A percentile compares a stretch with the other conserved stretches of the same genome.
phyloP scores from a whole-genome alignment of 1,140 invertebrate species.

The Meteorus sp. region DNA sequence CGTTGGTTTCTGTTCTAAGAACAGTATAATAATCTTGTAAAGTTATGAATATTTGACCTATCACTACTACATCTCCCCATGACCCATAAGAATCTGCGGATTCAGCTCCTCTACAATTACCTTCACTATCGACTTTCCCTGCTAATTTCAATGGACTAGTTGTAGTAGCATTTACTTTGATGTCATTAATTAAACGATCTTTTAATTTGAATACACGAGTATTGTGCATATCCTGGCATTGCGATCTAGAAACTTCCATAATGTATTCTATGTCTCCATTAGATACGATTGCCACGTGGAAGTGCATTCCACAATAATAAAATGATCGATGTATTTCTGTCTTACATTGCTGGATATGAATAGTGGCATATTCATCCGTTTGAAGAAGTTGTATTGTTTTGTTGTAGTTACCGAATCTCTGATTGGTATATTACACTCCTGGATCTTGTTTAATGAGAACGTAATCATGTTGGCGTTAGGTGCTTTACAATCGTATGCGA shows the following conservation, averaged over 20 bases:
- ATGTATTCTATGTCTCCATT: conserved; percentile 9
- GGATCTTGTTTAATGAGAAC: too few species aligned
- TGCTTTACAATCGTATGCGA: too few species aligned
- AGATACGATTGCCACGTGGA: conserved; percentile 4
- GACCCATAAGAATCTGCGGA: conserved; percentile 15
- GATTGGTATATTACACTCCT: too few species aligned
- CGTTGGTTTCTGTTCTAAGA: too few species aligned
- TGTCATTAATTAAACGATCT: too few species aligned
- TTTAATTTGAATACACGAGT: not conserved
- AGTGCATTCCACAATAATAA: conserved; percentile 18
- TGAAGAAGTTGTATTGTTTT: conserved; percentile 19
- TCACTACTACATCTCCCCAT: conserved; percentile 11
- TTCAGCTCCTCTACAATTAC: conserved; percentile 10
- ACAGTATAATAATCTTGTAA: too few species aligned
- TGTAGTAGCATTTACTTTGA: too few species aligned
- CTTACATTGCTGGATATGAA: conserved; percentile 17
- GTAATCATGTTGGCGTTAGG: too few species aligned
- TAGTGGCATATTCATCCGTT: not conserved
- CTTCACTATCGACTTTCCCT: too few species aligned
- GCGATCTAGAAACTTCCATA: not conserved
- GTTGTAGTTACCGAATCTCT: not conserved
- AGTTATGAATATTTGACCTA: too few species aligned
- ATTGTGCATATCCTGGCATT: not conserved
- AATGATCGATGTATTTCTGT: conserved; percentile 14
- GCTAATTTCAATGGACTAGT: too few species aligned